Evolutionary conservation across 2,888 invertebrate species (phyloP).

Genomic region (Thecophora atra): DNA sequence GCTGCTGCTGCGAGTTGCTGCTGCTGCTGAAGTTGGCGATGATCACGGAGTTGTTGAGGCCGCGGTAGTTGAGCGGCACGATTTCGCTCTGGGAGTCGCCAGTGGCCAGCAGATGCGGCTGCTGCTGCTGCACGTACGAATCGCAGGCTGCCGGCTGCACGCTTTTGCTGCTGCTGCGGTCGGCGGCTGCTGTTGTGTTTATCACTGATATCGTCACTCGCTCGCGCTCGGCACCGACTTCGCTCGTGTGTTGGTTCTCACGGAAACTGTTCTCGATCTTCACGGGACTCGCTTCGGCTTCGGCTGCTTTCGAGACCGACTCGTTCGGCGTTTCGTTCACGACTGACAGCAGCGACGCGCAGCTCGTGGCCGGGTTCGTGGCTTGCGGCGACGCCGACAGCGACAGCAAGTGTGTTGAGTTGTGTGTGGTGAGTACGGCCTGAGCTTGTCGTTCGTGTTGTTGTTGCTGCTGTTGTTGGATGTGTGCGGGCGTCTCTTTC

Average conservation of each 20-base stretch:
- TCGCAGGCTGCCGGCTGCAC: constrained; percentile 33
- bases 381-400: constrained; percentile 17
- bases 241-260: constrained; percentile 35
- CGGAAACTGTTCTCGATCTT: constrained; percentile 43
- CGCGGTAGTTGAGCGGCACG: constrained; percentile 61
- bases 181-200: constrained; percentile 44
- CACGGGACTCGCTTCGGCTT: constrained; percentile 32
- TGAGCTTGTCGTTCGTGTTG: constrained; percentile 19
- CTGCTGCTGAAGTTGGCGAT: constrained; percentile 56
- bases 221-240: constrained; percentile 37
- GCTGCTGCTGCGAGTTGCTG: constrained; percentile 43
- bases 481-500: constrained; percentile 36
- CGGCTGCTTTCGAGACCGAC: constrained; percentile 50
- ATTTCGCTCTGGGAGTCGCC: constrained; percentile 40
- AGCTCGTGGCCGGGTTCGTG: constrained; percentile 28
- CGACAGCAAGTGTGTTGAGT: constrained; percentile 20
- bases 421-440: not conserved
- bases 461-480: constrained; percentile 14
- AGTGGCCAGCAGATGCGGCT: constrained; percentile 30
- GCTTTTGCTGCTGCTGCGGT: constrained; percentile 30
- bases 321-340: constrained; percentile 63
- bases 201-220: constrained; percentile 49
- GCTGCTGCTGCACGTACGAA: constrained; percentile 24
- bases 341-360: constrained; percentile 56
- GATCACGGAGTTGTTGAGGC: constrained; percentile 62